Percentiles rank a stretch among this genome's conserved stretches.
Evolutionary conservation across 2,113 vertebrate genomes (phyloP).

Genomic region (Formicarius rufipectus): DNA sequence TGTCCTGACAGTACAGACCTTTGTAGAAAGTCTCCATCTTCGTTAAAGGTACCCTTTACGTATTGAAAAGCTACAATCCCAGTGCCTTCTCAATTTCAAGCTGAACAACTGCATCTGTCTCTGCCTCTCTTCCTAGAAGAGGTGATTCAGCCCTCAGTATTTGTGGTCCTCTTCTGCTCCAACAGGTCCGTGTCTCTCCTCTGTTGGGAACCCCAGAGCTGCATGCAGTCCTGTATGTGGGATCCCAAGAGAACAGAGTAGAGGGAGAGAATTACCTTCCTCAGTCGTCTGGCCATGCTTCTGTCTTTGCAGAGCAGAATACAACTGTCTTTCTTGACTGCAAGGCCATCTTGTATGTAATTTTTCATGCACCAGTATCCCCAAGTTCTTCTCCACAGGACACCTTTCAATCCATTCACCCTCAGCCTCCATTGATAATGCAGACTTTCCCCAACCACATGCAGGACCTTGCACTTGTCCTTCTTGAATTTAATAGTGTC

Average conservation of each 20-base stretch:
- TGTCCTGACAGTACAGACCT: neutral
- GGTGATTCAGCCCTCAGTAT: neutral
- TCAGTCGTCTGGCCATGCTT: neutral
- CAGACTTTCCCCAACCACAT: neutral
- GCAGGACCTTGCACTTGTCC: neutral
- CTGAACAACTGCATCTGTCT: neutral
- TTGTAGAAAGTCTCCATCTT: neutral
- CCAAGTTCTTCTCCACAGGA: neutral
- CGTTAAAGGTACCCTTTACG: neutral
- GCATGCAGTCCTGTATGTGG: neutral
- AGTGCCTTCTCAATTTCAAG: neutral
- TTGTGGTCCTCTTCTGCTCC: rapidly evolving
- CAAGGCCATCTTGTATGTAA: neutral
- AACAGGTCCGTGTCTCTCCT: neutral
- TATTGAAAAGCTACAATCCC: neutral
- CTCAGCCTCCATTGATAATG: neutral
- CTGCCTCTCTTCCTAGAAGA: neutral
- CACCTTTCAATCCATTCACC: neutral
- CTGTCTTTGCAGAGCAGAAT: neutral
- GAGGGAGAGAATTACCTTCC: neutral
- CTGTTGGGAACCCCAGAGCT: neutral
- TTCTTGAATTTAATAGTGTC: neutral
- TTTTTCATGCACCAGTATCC: neutral
- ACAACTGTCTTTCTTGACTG: neutral
- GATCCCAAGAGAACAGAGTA: neutral